Evolutionary conservation across 2,888 invertebrate genomes (phyloP).

Genomic region (Pseudanteris insignis): DNA sequence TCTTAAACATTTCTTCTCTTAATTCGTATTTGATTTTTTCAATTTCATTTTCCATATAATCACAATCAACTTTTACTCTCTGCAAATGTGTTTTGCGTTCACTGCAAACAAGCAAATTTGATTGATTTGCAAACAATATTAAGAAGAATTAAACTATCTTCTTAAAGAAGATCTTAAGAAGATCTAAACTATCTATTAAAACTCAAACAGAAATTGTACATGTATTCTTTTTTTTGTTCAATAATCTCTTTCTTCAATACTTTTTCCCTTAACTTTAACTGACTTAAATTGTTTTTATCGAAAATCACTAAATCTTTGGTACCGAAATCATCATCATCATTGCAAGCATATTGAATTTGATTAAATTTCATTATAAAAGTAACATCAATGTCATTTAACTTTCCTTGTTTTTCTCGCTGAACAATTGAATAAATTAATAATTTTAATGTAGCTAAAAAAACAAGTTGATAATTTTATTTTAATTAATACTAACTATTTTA

Average conservation of each 20-base stretch:
- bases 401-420: conserved; percentile 9
- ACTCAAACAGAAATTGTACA: conserved; percentile 65
- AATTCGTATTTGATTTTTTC: conserved; percentile 70
- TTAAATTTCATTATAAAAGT: conserved; percentile 76
- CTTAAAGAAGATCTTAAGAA: too few species aligned
- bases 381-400: conserved; percentile 53
- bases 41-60: conserved; percentile 71
- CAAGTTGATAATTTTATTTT: not conserved
- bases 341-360: conserved; percentile 71
- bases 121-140: too few species aligned
- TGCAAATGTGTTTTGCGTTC: conserved; percentile 11
- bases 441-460: too few species aligned
- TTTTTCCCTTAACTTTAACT: conserved; percentile 72
- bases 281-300: conserved; percentile 70
- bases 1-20: conserved; percentile 67
- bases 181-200: too few species aligned
- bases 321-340: conserved; percentile 51
- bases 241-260: conserved; percentile 74
- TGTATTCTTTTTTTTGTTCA: conserved; percentile 72
- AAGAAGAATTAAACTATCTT: too few species aligned
- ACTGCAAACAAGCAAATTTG: conserved; percentile 1
- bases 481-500: too few species aligned
- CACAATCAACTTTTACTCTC: conserved; percentile 13
- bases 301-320: conserved; percentile 70
- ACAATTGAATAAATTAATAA: not conserved